These are phyloP conservation scores for Tetramorium bicarinatum DNA, from an alignment of 2,888 invertebrate species.

Conservation along the genomic window DNA sequence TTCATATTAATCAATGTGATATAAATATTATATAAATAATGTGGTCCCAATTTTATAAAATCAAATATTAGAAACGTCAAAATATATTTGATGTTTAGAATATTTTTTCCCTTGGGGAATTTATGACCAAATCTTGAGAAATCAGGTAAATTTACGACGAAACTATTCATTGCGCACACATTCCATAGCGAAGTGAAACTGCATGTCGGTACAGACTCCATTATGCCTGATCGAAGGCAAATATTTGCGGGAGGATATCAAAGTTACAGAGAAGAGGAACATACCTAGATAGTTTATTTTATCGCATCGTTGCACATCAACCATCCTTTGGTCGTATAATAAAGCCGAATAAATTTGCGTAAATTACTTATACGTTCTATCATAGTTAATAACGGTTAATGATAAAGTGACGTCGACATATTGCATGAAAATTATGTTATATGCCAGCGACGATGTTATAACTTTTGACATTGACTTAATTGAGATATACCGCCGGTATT, in stretches of 20 bases:
- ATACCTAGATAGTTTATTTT: constrained; percentile 6
- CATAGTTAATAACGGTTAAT: constrained; percentile 7
- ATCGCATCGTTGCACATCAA: constrained; percentile 26
- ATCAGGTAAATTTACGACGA: neutral
- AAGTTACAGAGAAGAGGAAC: constrained; percentile 14
- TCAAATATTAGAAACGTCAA: neutral
- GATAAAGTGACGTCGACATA: neutral
- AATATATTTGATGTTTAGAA: neutral
- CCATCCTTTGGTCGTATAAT: neutral
- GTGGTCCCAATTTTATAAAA: neutral
- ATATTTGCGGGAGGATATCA: constrained; percentile 52
- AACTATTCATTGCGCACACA: constrained; percentile 3
- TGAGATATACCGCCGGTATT: neutral
- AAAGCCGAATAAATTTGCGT: constrained; percentile 14
- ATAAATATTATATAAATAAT: neutral
- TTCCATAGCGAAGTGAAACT: constrained; percentile 19
- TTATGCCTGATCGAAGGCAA: constrained; percentile 50
- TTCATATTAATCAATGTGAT: neutral
- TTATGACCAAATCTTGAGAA: neutral
- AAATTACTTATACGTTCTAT: neutral
- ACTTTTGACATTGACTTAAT: neutral
- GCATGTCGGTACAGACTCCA: constrained; percentile 1
- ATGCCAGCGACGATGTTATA: neutral
- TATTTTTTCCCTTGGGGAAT: neutral
- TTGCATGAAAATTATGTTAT: constrained; percentile 6